Evolutionary conservation across 2,113 vertebrate species (phyloP).

Genomic region (Oreochromis tanganicae): DNA sequence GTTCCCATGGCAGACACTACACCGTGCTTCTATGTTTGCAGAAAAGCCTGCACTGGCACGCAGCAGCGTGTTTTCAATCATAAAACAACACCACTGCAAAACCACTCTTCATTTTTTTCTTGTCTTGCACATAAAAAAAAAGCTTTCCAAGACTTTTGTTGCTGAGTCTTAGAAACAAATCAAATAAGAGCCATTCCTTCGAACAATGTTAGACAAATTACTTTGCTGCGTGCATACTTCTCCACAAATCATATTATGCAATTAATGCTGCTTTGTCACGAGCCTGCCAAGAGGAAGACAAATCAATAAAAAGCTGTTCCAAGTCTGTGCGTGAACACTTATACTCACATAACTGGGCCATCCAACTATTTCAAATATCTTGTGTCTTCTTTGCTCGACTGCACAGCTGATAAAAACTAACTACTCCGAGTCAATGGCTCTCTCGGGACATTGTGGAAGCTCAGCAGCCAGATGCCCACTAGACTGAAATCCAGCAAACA

Average conservation of each 20-base stretch:
- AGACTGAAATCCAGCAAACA: constrained; percentile 27
- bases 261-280: not conserved
- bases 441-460: constrained; percentile 13
- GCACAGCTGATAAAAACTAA: constrained; percentile 40
- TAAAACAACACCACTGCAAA: not conserved
- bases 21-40: not conserved
- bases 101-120: not conserved
- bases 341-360: constrained; percentile 34
- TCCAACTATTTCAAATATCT: constrained; percentile 14
- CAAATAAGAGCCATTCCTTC: not conserved
- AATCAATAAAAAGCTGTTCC: not conserved
- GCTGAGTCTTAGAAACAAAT: not conserved
- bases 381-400: constrained; percentile 1
- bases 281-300: not conserved
- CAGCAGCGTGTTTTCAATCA: not conserved
- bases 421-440: constrained; percentile 8
- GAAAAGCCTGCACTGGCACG: not conserved
- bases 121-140: not conserved
- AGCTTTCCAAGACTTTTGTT: not conserved
- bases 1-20: not conserved
- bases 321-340: not conserved
- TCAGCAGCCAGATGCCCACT: constrained; percentile 48
- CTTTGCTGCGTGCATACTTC: not conserved
- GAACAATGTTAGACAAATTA: not conserved
- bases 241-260: constrained; percentile 11